Evolutionary conservation across 2,113 vertebrate species (phyloP).

Genomic region (Solea senegalensis): DNA sequence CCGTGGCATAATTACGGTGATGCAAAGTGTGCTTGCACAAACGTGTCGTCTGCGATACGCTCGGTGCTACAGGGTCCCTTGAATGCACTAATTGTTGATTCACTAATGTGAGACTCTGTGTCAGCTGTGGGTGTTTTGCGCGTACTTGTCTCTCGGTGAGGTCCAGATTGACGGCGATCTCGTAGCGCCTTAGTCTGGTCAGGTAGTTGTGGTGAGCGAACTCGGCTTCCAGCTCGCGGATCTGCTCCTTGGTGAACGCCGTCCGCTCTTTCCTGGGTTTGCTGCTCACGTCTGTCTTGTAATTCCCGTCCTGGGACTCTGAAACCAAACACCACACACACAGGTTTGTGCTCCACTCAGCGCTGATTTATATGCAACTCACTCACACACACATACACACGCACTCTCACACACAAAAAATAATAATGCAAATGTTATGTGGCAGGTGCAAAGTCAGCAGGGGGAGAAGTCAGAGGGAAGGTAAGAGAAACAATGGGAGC

Average conservation of each 20-base stretch:
- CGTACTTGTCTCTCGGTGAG: conserved; percentile 98
- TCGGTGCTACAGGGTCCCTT: too few relatives aligned
- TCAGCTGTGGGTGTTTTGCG: conserved; percentile 3
- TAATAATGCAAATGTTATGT: conserved; percentile 41
- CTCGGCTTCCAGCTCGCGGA: conserved; percentile 97
- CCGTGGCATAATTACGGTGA: too few relatives aligned
- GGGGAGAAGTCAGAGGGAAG: conserved; percentile 33
- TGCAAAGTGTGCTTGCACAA: too few relatives aligned
- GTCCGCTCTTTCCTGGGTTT: conserved; percentile 98
- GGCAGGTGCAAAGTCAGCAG: conserved; percentile 67
- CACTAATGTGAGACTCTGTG: conserved; percentile 28
- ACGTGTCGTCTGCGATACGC: too few relatives aligned
- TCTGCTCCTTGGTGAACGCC: conserved; percentile 99
- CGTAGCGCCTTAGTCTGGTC: conserved; percentile 95
- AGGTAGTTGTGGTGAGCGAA: conserved; percentile 99
- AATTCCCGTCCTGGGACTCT: conserved; percentile 98
- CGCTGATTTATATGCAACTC: conserved; percentile 57
- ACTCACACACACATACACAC: background rate
- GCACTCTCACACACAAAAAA: conserved; percentile 23
- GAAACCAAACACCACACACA: conserved; percentile 74
- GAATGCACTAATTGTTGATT: background rate
- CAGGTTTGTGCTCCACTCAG: conserved; percentile 50
- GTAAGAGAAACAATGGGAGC: conserved; percentile 59
- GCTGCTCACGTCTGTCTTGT: conserved; percentile 95
- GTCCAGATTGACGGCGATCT: conserved; percentile 98